Conservation (phyloP, 2,113 vertebrate species). For the Xiphias gladius region DNA sequence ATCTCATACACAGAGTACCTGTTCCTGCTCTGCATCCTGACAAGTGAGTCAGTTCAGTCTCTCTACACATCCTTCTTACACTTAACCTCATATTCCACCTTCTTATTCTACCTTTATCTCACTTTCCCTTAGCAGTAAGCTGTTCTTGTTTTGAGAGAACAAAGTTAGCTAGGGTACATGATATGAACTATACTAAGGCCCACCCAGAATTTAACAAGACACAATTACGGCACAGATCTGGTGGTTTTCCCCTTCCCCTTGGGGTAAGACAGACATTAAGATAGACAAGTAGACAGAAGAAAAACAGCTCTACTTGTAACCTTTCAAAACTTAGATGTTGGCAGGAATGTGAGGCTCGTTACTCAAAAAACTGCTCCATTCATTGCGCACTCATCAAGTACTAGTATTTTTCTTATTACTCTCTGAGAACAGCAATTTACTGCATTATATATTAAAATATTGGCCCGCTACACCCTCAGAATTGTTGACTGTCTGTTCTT, state of each 20-base stretch:
- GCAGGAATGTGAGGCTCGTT: constrained; percentile 20
- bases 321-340: constrained; percentile 15
- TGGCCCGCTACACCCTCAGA: neutral
- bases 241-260: constrained; percentile 38
- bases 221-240: constrained; percentile 29
- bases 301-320: constrained; percentile 1
- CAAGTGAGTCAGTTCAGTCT: constrained; percentile 88
- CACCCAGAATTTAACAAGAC: constrained; percentile 44
- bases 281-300: constrained; percentile 1
- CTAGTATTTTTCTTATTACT: neutral
- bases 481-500: neutral
- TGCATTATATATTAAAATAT: neutral
- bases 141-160: constrained; percentile 1
- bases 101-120: neutral
- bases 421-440: neutral
- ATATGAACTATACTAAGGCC: neutral
- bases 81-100: neutral
- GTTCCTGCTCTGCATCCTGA: constrained; percentile 98
- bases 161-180: constrained; percentile 7
- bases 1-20: constrained; percentile 99
- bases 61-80: constrained; percentile 13
- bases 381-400: neutral
- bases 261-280: constrained; percentile 13
- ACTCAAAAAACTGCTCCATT: neutral
- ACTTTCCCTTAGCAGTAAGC: neutral